Percentiles rank a stretch among this genome's conserved stretches.
phyloP scores from a whole-genome alignment of 2,797 vertebrate genomes.

The Hemitrygon akajei region DNA sequence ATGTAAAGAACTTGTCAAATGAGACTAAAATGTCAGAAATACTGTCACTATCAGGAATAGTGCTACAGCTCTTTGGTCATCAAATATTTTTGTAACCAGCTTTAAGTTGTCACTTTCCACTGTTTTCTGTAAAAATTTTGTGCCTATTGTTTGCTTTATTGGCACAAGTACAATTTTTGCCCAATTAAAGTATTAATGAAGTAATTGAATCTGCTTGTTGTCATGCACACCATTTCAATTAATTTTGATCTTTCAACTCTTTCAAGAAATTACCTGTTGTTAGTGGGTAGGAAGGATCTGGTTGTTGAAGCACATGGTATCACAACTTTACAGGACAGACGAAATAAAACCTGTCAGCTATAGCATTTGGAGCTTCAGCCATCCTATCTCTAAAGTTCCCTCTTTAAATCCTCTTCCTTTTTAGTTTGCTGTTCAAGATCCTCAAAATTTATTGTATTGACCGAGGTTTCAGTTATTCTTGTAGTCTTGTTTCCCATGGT shows the following conservation, averaged over 20 bases:
- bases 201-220: not conserved
- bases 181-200: not conserved
- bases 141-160: not conserved
- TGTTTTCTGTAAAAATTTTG: not conserved
- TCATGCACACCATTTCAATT: not conserved
- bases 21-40: not conserved
- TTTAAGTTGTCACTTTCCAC: not conserved
- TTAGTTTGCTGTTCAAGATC: too few relatives aligned
- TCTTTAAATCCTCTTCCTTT: too few relatives aligned
- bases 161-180: not conserved
- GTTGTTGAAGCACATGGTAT: too few relatives aligned
- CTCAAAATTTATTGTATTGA: too few relatives aligned
- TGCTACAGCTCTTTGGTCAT: not conserved
- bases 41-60: not conserved
- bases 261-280: too few relatives aligned
- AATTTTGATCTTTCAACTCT: not conserved
- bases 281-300: too few relatives aligned
- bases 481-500: too few relatives aligned
- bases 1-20: not conserved
- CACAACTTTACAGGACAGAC: too few relatives aligned
- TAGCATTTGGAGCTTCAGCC: too few relatives aligned
- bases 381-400: too few relatives aligned
- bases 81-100: not conserved
- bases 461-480: too few relatives aligned
- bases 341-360: too few relatives aligned